These are phyloP conservation scores for Shargacucullia verbasci DNA, from an alignment of 2,888 invertebrate genomes.

Conservation along the genomic window DNA sequence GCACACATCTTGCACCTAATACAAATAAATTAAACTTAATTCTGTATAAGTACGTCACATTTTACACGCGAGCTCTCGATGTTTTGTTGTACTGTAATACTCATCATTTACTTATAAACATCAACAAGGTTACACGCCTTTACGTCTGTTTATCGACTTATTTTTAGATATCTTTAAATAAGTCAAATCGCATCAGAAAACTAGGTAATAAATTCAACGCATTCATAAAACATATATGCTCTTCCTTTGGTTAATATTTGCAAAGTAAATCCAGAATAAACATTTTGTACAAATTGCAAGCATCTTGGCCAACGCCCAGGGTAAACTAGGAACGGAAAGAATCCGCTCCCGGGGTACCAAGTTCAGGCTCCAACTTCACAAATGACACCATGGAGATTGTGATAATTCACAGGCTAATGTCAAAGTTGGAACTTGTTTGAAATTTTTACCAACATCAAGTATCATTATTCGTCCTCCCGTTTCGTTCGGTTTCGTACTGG, in stretches of 20 bases:
- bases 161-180: no score
- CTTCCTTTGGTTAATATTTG: constrained; percentile 28
- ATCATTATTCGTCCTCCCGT: constrained; percentile 73
- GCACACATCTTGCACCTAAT: no score
- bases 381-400: constrained; percentile 86
- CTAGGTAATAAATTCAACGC: constrained; percentile 10
- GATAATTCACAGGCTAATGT: constrained; percentile 87
- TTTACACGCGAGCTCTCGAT: no score
- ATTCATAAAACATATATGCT: constrained; percentile 18
- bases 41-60: no score
- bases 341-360: constrained; percentile 70
- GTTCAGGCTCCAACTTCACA: constrained; percentile 80
- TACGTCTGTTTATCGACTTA: no score
- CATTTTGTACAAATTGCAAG: constrained; percentile 63
- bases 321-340: constrained; percentile 68
- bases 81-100: no score
- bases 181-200: no score
- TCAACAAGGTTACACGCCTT: no score
- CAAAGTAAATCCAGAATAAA: constrained; percentile 52
- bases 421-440: constrained; percentile 84
- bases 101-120: no score
- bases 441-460: constrained; percentile 81
- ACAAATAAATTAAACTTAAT: no score
- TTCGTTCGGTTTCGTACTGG: constrained; percentile 64
- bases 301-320: constrained; percentile 69